These are phyloP conservation scores for Artemia franciscana DNA, from an alignment of 1,140 invertebrate genomes.

Conservation along the genomic window DNA sequence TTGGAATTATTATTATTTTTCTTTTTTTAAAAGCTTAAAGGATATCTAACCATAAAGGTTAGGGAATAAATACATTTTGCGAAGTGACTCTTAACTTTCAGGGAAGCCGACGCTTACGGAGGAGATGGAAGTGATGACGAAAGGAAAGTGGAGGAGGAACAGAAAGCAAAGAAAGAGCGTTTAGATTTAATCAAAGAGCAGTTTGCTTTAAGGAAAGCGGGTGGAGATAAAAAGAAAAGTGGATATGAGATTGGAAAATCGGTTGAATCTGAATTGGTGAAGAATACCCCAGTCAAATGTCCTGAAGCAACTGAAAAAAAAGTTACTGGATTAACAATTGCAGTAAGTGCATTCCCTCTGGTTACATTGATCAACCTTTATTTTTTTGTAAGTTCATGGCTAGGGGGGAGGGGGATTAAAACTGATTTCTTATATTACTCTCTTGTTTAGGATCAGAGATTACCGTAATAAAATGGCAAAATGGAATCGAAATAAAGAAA, in stretches of 20 bases:
- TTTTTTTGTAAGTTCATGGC: no score
- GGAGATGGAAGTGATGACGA: constrained; percentile 21
- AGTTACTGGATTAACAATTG: neutral
- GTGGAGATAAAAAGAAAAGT: neutral
- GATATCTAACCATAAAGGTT: constrained; percentile 1
- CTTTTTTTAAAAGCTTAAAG: neutral
- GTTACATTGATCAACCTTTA: no score
- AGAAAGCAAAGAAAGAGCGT: constrained; percentile 30
- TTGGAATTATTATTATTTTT: no score
- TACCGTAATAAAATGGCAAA: no score
- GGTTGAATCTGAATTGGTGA: neutral
- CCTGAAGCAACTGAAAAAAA: neutral
- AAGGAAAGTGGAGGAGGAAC: no score
- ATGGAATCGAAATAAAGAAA: no score
- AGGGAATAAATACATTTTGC: neutral
- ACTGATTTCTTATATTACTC: no score
- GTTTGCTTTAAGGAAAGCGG: constrained; percentile 28
- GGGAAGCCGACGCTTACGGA: constrained; percentile 18
- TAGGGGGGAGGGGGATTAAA: no score
- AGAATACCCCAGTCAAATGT: neutral
- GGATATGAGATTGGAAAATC: neutral
- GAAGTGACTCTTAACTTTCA: constrained; percentile 14
- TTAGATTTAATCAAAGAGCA: constrained; percentile 36
- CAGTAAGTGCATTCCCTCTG: neutral
- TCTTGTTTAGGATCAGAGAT: no score